These are phyloP conservation scores for Pristionchus exspectatus DNA, from an alignment of 2,888 invertebrate species.

Conservation along the genomic window DNA sequence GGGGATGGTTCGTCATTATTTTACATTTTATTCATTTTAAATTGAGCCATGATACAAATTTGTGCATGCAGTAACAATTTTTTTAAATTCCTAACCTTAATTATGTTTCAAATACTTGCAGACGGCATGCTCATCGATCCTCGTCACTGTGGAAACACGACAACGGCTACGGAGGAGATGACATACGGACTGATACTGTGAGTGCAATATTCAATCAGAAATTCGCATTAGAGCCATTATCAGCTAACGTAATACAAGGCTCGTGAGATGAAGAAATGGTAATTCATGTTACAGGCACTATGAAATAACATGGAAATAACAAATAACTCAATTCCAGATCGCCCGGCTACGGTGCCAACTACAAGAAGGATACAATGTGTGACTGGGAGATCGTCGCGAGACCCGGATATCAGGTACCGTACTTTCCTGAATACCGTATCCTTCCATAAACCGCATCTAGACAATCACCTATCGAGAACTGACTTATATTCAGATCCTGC, in stretches of 20 bases:
- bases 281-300: too few species aligned
- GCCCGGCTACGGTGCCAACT: conserved; percentile 92
- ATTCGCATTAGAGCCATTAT: too few species aligned
- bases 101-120: too few species aligned
- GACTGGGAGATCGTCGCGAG: conserved; percentile 90
- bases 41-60: too few species aligned
- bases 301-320: background rate
- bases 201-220: too few species aligned
- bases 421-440: background rate
- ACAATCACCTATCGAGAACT: background rate
- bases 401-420: conserved; percentile 64
- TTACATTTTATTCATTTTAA: background rate
- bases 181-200: conserved; percentile 65
- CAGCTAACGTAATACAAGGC: too few species aligned
- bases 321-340: conserved; percentile 80
- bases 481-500: conserved; percentile 83
- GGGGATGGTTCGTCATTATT: conserved; percentile 50
- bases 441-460: too few species aligned
- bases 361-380: conserved; percentile 90
- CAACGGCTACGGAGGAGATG: conserved; percentile 59
- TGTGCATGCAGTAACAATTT: too few species aligned
- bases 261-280: too few species aligned
- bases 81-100: too few species aligned
- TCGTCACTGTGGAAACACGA: conserved; percentile 64
- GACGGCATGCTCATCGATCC: conserved; percentile 56